Evolutionary conservation across 2,888 invertebrate species (phyloP), one percentile per base, ranked within the genome.

Genomic region (Troides helena): DNA sequence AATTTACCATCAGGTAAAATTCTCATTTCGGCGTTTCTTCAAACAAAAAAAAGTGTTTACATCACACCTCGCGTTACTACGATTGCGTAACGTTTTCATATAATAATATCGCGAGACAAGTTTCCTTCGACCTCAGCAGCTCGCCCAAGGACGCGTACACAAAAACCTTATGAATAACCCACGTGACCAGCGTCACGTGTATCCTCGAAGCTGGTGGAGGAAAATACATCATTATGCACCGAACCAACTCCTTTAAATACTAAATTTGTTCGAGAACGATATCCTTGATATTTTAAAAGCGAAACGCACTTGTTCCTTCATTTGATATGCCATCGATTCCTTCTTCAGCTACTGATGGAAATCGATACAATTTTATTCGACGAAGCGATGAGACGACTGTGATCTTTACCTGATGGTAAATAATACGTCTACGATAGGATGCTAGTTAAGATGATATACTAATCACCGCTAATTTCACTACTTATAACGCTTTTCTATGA

Each of bases 151-250:
- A 63, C 59, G 39, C 46, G 18, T 58, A 58, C 36, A 62, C 50
- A 62, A 65, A 69, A 69, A 70, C 66, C 39, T 59, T 57, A 70
- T 62, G 5, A 62, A 62, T 53, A 36, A 57, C 30, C 43, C 70
- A 62, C 70, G 66, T 63, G 70, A 67, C 17, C n/a, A 58, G 25
- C 46, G 18, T 65, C 65, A 66, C 62, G 66, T 66, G 58, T 70
- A 69, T 62, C 36, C 46, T 59, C 62, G 62, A n/a, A 23, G 53
- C 53, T 53, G 53, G 6, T 53, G 18, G 57, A 58, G 57, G n/a
- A 21, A 23, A 23, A 58, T 6, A 18, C 4, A 57, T 21, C 23
- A 57, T 57, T 58, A 58, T 58, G 23, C 57, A 23, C 14, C 23
- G 10, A 2, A 18, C 4, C 12, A 58, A 3, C 57, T 58, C 57